Evolutionary conservation across 2,888 invertebrate genomes (phyloP), one percentile per base, ranked within the genome.

Genomic region (Drosophila macrothrix): DNA sequence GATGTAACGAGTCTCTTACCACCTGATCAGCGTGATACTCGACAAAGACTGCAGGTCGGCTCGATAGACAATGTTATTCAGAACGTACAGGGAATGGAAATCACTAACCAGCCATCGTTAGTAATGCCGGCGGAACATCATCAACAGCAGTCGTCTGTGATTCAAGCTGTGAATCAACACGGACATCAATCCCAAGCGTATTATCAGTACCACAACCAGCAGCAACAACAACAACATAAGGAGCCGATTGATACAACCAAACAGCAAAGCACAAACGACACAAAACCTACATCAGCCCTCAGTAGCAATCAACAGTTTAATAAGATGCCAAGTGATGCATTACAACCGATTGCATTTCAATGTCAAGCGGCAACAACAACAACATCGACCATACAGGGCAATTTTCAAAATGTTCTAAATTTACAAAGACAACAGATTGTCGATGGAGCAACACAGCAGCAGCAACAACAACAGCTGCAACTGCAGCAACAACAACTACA

Each of bases 401-500:
- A 90, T 63, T 88, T 90, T 56, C 86, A 90, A 84, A 91, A 91
- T 82, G 88, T 92, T 43, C 81, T 90, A 43, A 85, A 86, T 66
- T 75, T 89, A 46, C 90, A 92, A 66, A 79, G 80, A 43, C 85
- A 90, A 52, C 88, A 83, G 67, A 69, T 83, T 54, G 62, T 64
- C 4, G 75, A 55, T 43, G 61, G 76, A 68, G 56, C 71, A 66
- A 64, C 82, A 66, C 49, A 80, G 37, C 73, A 83, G 25, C 63
- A 65, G 53, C 71, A 74, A 12, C 55, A 60, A 19, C 73, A 64
- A 49, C 52, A 82, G 73, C 76, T 77, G 65, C 71, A 70, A 35
- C 78, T 78, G 67, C 70, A 70, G 31, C 71, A 70, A 35, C 71
- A 64, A 65, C 80, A 65, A 49, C 70, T 69, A 39, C 71, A 66